Conservation (phyloP, 2,888 invertebrate species). For the Ophioninae sp. region DNA sequence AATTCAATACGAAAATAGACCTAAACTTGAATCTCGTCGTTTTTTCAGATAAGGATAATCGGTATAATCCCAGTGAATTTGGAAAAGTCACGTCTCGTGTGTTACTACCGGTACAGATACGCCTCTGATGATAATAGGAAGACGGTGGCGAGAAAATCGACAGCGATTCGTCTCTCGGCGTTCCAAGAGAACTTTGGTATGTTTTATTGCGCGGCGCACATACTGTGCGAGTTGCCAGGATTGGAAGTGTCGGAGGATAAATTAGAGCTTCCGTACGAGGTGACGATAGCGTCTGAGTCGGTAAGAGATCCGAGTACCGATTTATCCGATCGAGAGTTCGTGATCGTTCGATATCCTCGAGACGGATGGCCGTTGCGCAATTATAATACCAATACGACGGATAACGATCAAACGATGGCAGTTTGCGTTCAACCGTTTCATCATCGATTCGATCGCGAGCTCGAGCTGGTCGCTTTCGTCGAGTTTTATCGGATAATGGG, state of each 20-base stretch:
- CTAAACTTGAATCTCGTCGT: too few species aligned
- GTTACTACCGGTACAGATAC: constrained; percentile 64
- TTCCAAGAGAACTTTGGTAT: constrained; percentile 65
- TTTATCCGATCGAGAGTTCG: constrained; percentile 54
- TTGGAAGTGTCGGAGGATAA: constrained; percentile 22
- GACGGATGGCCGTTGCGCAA: constrained; percentile 27
- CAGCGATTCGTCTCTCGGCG: constrained; percentile 60
- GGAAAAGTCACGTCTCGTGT: constrained; percentile 52
- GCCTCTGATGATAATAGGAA: neutral
- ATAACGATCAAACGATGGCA: constrained; percentile 68
- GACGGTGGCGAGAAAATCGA: constrained; percentile 47
- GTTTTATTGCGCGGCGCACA: constrained; percentile 65
- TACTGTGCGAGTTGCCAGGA: constrained; percentile 66
- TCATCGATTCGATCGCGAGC: constrained; percentile 78
- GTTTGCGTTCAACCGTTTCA: constrained; percentile 81
- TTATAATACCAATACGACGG: neutral
- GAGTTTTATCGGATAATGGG: constrained; percentile 82
- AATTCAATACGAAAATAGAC: too few species aligned
- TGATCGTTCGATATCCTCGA: constrained; percentile 62
- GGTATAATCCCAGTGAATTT: constrained; percentile 62
- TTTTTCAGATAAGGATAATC: constrained; percentile 67
- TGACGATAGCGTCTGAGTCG: constrained; percentile 60
- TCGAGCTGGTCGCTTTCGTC: constrained; percentile 81
- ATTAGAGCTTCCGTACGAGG: constrained; percentile 59
- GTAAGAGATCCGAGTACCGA: constrained; percentile 9